A percentile compares a stretch with the other conserved stretches of the same genome.
Conservation (phyloP, 1,140 invertebrate species). For the Leptoteleia sp. region DNA sequence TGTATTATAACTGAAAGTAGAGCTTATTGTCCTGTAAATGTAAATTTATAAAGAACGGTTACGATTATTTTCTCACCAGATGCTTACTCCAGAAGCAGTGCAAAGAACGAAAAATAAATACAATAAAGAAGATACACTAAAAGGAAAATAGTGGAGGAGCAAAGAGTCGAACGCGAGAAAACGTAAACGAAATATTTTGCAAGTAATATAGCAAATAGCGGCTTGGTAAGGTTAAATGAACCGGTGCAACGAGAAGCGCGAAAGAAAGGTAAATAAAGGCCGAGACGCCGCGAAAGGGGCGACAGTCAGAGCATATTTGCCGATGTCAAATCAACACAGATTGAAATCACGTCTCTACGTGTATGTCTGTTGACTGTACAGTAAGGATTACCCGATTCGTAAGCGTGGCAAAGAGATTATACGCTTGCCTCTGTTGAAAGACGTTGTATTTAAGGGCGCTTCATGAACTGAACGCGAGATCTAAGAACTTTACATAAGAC, state of each 20-base stretch:
- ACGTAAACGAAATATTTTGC: conserved; percentile 76
- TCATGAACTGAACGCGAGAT: conserved; percentile 31
- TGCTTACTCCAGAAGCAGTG: conserved; percentile 27
- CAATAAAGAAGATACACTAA: conserved; percentile 44
- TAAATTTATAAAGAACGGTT: conserved; percentile 53
- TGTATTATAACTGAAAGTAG: conserved; percentile 15
- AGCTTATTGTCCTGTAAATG: conserved; percentile 32
- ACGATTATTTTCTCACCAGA: conserved; percentile 48
- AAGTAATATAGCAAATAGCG: conserved; percentile 76
- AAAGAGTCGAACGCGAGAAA: conserved; percentile 52
- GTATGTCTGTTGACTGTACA: conserved; percentile 70
- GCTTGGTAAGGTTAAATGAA: conserved; percentile 76
- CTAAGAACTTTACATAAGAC: conserved; percentile 24
- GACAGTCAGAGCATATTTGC: conserved; percentile 74
- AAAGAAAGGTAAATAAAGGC: conserved; percentile 75
- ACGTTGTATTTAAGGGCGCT: conserved; percentile 35
- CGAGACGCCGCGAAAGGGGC: conserved; percentile 65
- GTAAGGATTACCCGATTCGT: conserved; percentile 58
- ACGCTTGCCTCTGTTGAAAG: conserved; percentile 47
- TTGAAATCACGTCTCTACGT: conserved; percentile 76
- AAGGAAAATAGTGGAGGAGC: conserved; percentile 26
- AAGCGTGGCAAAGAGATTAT: conserved; percentile 61
- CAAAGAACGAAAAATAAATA: conserved; percentile 48
- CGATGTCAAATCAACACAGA: conserved; percentile 79
- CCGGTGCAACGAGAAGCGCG: conserved; percentile 67